phyloP scores from a whole-genome alignment of 2,888 invertebrate species.

The Latrodectus elegans region DNA sequence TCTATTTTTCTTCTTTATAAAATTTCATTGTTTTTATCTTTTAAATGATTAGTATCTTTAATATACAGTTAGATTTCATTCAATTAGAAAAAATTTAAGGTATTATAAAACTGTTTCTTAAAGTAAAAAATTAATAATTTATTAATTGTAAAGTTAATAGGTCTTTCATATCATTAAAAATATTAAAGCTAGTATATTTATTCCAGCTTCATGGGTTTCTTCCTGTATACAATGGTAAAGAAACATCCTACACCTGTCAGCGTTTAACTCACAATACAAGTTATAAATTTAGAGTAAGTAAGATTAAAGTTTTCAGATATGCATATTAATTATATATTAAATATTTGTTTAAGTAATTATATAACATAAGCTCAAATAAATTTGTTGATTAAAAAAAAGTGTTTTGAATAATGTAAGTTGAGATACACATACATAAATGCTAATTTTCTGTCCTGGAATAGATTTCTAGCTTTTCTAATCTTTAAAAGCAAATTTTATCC shows the following conservation, averaged over 20 bases:
- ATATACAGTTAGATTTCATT: background rate
- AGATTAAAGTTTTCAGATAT: background rate
- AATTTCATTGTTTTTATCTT: background rate
- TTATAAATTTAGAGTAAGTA: conserved; percentile 83
- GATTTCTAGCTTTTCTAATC: no score
- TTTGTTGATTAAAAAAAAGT: no score
- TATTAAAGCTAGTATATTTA: conserved; percentile 12
- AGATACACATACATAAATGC: no score
- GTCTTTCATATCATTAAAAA: no score
- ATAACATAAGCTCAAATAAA: no score
- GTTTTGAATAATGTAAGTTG: no score
- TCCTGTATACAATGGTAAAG: conserved; percentile 86
- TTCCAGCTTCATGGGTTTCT: conserved; percentile 84
- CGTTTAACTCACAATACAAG: conserved; percentile 84
- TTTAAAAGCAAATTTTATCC: no score
- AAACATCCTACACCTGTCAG: conserved; percentile 77
- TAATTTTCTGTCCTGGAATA: no score
- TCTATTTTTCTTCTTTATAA: no score
- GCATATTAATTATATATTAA: no score
- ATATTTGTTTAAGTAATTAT: no score
- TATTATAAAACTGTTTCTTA: conserved; percentile 69
- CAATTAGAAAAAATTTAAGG: background rate
- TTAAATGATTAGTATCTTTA: background rate
- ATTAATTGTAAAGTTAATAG: background rate
- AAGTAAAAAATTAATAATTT: conserved; percentile 58